Base-by-base conservation (phyloP, 2,888 invertebrate genomes). In the Drosophila conformis region DNA sequence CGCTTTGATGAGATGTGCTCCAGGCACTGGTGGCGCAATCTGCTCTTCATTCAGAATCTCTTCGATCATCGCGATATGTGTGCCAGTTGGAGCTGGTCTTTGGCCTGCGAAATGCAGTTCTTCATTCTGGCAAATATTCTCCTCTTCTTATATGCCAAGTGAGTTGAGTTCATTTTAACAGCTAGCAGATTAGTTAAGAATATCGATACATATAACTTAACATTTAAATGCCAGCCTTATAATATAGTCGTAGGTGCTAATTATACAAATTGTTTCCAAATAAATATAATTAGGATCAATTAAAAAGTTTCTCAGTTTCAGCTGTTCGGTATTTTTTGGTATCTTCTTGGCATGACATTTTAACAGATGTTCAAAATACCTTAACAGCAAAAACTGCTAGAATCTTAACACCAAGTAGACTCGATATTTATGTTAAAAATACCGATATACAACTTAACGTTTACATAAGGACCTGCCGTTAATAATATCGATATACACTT, bases 61-160 rank as follows among this genome's bases (percentile, higher is more conserved):
- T 93, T 91, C 65, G 83, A 90, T 56, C 92, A 92, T 69, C 87
- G 91, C 25, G 91, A 93, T 8, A 91, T 93, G 86, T 94, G 94
- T 61, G 89, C 93, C 62, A 93, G 92, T 35, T 94, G 94, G 94
- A 93, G 93, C 25, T 94, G 93, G 93, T 93, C 93, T 1, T 67
- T 94, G 72, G 93, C 93, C 49, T 93, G 93, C 65, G 93, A 93
- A 78, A 93, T 93, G 93, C 93, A 93, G 77, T 93, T 92, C 81
- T 93, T 92, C 42, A 75, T 93, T 3, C 53, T 93, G 38, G 92
- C 92, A 53, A 91, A 92, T 21, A 75, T 80, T 0, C 59, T 93
- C 33, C 81, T 93, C 7, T 93, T 93, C 31, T 64, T 91, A 6
- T 93, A 93, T 72, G 90, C 83, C 38, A 93, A 91, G 93, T 93